phyloP scores from a whole-genome alignment of 1,140 invertebrate species.

The Anoplolepis gracilipes region DNA sequence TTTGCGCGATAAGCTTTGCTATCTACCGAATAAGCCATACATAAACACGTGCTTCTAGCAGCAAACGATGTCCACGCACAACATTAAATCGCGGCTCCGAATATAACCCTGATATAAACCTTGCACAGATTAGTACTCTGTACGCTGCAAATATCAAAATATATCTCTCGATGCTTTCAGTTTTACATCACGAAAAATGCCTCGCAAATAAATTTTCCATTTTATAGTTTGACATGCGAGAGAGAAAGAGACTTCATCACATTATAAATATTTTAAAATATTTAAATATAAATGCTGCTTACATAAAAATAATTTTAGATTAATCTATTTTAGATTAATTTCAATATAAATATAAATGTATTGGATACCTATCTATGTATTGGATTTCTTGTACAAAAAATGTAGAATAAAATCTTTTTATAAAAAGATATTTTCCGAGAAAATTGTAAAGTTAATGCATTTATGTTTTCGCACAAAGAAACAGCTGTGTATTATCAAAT shows the following conservation, averaged over 20 bases:
- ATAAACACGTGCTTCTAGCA: slow-evolving; percentile 47
- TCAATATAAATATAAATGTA: background rate
- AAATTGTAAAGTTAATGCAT: too few species aligned
- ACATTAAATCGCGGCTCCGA: slow-evolving; percentile 45
- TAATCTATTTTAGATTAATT: background rate
- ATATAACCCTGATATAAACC: slow-evolving; percentile 44
- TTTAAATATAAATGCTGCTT: background rate
- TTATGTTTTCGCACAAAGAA: too few species aligned
- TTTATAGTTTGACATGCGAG: background rate
- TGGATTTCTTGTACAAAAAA: too few species aligned
- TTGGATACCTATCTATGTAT: too few species aligned
- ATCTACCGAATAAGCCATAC: slow-evolving; percentile 51
- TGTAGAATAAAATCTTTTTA: too few species aligned
- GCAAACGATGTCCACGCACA: slow-evolving; percentile 25
- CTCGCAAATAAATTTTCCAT: slow-evolving; percentile 15
- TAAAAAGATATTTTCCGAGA: too few species aligned
- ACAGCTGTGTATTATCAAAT: too few species aligned
- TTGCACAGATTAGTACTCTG: slow-evolving; percentile 1
- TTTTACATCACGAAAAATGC: slow-evolving; percentile 18
- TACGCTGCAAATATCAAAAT: background rate
- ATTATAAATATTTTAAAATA: background rate
- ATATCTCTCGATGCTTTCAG: background rate
- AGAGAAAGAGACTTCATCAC: background rate
- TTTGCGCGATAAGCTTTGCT: slow-evolving; percentile 23
- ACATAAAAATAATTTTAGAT: background rate